Percentiles rank a stretch among this genome's conserved stretches.
Conservation (phyloP, 2,888 invertebrate genomes). For the Mycalesis mineus region DNA sequence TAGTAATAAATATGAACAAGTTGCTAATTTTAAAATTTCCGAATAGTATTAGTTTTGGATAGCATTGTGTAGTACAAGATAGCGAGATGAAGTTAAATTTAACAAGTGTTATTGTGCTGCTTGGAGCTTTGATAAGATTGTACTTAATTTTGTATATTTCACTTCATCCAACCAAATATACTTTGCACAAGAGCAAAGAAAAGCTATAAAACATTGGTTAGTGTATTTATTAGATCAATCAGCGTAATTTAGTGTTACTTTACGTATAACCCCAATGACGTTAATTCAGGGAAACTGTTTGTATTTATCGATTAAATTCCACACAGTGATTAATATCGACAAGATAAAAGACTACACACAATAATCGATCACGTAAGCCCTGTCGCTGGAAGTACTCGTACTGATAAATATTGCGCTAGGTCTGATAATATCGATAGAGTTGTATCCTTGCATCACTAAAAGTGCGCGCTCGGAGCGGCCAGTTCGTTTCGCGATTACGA, state of each 20-base stretch:
- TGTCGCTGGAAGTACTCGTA: background rate
- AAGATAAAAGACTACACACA: background rate
- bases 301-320: background rate
- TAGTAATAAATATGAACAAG: too few relatives aligned
- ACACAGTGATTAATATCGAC: background rate
- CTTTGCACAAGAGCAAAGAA: too few relatives aligned
- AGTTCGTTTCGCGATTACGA: conserved; percentile 32
- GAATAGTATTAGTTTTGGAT: too few relatives aligned
- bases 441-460: conserved; percentile 29
- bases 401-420: background rate
- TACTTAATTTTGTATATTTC: too few relatives aligned
- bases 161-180: too few relatives aligned
- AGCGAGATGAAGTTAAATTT: too few relatives aligned
- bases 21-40: too few relatives aligned
- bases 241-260: background rate
- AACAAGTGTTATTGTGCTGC: too few relatives aligned
- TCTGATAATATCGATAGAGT: conserved; percentile 11
- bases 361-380: conserved; percentile 2
- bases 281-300: background rate
- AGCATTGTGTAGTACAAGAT: too few relatives aligned
- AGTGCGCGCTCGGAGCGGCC: conserved; percentile 24
- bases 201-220: too few relatives aligned
- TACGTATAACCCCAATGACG: background rate
- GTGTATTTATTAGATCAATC: background rate
- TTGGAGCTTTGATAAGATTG: too few relatives aligned